These are phyloP conservation scores for Ruditapes philippinarum DNA, from an alignment of 1,140 invertebrate genomes.

Conservation along the genomic window DNA sequence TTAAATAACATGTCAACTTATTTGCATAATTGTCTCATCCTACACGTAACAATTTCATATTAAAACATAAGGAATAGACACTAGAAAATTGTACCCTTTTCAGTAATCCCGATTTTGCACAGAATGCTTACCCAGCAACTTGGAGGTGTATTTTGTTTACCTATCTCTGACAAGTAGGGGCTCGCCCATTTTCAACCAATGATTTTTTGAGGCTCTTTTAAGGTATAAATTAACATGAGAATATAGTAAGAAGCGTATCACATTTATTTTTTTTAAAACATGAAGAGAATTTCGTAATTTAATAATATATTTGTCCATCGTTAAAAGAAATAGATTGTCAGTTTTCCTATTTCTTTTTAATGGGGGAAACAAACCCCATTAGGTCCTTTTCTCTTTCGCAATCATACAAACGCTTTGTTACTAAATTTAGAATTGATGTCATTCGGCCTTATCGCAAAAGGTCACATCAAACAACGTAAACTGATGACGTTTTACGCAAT, in stretches of 20 bases:
- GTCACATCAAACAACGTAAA: constrained; percentile 41
- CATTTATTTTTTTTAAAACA: too few relatives aligned
- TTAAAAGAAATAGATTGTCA: too few relatives aligned
- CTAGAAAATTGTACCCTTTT: neutral
- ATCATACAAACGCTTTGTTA: neutral
- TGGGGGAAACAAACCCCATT: too few relatives aligned
- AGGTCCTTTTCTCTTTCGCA: neutral
- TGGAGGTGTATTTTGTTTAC: constrained; percentile 11
- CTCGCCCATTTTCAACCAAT: neutral
- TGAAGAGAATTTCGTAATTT: too few relatives aligned
- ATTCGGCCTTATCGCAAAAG: constrained; percentile 9
- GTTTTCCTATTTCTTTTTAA: too few relatives aligned
- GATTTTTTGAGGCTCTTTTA: neutral
- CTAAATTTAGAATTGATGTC: constrained; percentile 55
- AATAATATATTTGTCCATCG: too few relatives aligned
- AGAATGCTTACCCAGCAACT: neutral
- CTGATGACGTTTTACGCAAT: constrained; percentile 58
- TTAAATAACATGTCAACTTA: too few relatives aligned
- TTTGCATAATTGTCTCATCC: too few relatives aligned
- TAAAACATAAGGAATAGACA: too few relatives aligned
- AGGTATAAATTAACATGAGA: too few relatives aligned
- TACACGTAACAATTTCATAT: too few relatives aligned
- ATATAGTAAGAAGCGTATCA: too few relatives aligned
- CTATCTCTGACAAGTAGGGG: neutral
- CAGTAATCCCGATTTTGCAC: neutral